Percentiles rank a stretch among this genome's conserved stretches.
These are phyloP conservation scores for Patella ulyssiponensis DNA, from an alignment of 2,888 invertebrate species.

Conservation along the genomic window DNA sequence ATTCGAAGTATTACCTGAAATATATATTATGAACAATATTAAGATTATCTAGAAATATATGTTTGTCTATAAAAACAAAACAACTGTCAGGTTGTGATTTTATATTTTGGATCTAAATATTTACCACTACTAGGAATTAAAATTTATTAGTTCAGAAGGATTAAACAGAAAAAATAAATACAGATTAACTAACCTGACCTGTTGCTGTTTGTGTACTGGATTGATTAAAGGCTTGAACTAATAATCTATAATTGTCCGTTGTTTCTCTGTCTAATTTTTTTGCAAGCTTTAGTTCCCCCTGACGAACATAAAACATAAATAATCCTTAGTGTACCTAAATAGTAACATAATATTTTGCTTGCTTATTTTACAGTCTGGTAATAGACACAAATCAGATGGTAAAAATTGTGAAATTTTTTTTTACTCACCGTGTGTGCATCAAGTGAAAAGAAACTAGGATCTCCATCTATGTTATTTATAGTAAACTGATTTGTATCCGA, in stretches of 20 bases:
- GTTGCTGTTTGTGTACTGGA: conserved; percentile 20
- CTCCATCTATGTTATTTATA: not conserved
- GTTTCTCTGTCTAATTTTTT: conserved; percentile 33
- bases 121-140: too few species aligned
- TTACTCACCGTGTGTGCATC: not conserved
- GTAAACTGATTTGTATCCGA: not conserved
- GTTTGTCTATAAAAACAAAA: not conserved
- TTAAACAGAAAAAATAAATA: too few species aligned
- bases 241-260: conserved; percentile 25
- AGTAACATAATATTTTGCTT: too few species aligned
- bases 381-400: too few species aligned
- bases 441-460: not conserved
- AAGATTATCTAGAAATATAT: too few species aligned
- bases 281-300: conserved; percentile 32
- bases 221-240: conserved; percentile 24
- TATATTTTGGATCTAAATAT: too few species aligned
- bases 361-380: too few species aligned
- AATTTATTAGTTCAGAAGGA: too few species aligned
- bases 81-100: too few species aligned
- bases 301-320: not conserved
- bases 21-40: not conserved
- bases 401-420: not conserved
- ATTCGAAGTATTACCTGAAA: conserved; percentile 31
- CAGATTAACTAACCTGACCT: conserved; percentile 33
- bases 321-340: too few species aligned